A percentile compares a stretch with the other conserved stretches of the same genome.
Evolutionary conservation across 2,888 invertebrate species (phyloP).

Genomic region (Blastobasis adustella): DNA sequence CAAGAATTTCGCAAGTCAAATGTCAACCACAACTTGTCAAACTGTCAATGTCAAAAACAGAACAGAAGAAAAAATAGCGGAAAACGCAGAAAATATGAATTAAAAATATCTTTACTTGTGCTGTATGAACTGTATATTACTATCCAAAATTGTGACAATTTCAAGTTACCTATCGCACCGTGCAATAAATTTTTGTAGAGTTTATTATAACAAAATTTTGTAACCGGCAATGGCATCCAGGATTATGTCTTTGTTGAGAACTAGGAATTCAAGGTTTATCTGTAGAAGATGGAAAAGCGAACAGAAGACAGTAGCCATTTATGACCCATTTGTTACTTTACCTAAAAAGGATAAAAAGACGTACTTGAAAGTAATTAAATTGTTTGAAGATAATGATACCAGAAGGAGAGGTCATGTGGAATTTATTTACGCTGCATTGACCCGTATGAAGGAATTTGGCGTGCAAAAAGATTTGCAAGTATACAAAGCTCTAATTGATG

Average conservation of each 20-base stretch:
- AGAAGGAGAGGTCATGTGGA: slow-evolving; percentile 92
- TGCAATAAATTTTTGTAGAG: too few relatives aligned
- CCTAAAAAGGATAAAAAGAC: slow-evolving; percentile 78
- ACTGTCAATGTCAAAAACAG: too few relatives aligned
- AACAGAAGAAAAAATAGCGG: too few relatives aligned
- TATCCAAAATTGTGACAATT: too few relatives aligned
- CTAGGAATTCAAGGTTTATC: slow-evolving; percentile 32
- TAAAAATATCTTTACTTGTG: too few relatives aligned
- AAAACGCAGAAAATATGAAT: too few relatives aligned
- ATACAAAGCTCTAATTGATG: slow-evolving; percentile 89
- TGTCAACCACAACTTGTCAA: too few relatives aligned
- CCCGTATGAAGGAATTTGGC: slow-evolving; percentile 91
- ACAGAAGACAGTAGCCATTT: slow-evolving; percentile 49
- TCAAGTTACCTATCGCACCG: too few relatives aligned
- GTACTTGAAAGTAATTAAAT: slow-evolving; percentile 82
- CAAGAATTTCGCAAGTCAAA: too few relatives aligned
- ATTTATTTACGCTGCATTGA: slow-evolving; percentile 93
- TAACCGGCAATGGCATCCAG: slow-evolving; percentile 53
- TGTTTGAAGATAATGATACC: slow-evolving; percentile 80
- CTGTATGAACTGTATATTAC: too few relatives aligned
- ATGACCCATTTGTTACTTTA: slow-evolving; percentile 64
- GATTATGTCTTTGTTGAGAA: slow-evolving; percentile 40
- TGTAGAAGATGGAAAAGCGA: slow-evolving; percentile 51
- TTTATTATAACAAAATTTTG: neutral
- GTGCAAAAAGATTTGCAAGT: slow-evolving; percentile 90